Conservation (phyloP, 2,113 vertebrate genomes). For the Oryzias woworae region DNA sequence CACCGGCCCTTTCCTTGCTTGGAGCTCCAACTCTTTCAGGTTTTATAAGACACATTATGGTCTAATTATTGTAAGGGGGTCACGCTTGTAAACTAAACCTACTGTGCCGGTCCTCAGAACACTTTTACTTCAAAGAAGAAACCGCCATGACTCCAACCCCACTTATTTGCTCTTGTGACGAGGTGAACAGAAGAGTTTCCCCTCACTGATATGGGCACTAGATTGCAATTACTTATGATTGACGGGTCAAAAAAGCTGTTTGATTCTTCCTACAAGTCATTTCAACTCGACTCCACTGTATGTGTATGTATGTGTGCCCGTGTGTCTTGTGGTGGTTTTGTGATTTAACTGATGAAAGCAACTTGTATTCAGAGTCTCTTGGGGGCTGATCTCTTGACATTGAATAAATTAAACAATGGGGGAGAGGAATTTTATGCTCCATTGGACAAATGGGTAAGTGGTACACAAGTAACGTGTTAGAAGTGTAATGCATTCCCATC, state of each 20-base stretch:
- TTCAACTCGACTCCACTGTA: slow-evolving; percentile 29
- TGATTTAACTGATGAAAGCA: slow-evolving; percentile 56
- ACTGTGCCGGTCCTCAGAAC: slow-evolving; percentile 68
- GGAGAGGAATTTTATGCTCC: slow-evolving; percentile 29
- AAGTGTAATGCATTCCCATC: slow-evolving; percentile 40
- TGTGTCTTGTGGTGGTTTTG: slow-evolving; percentile 14
- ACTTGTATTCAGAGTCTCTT: slow-evolving; percentile 44
- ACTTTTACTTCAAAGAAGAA: slow-evolving; percentile 68
- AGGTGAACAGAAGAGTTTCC: slow-evolving; percentile 28
- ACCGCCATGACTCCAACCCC: slow-evolving; percentile 23
- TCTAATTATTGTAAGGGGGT: slow-evolving; percentile 84
- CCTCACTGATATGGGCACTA: slow-evolving; percentile 9
- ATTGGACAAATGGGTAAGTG: slow-evolving; percentile 22
- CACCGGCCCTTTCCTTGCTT: slow-evolving; percentile 49
- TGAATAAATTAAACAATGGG: slow-evolving; percentile 56
- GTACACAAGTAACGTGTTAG: slow-evolving; percentile 32
- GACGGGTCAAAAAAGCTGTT: slow-evolving; percentile 17
- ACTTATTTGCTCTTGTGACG: slow-evolving; percentile 15
- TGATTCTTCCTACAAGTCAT: slow-evolving; percentile 20
- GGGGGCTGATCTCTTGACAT: slow-evolving; percentile 62
- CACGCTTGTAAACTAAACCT: slow-evolving; percentile 72
- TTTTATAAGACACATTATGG: slow-evolving; percentile 78
- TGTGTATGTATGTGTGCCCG: slow-evolving; percentile 17
- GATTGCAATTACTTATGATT: slow-evolving; percentile 45
- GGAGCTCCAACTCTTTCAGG: slow-evolving; percentile 68